Base-by-base conservation (phyloP, 2,888 invertebrate genomes). In the Argyra leucocephala region DNA sequence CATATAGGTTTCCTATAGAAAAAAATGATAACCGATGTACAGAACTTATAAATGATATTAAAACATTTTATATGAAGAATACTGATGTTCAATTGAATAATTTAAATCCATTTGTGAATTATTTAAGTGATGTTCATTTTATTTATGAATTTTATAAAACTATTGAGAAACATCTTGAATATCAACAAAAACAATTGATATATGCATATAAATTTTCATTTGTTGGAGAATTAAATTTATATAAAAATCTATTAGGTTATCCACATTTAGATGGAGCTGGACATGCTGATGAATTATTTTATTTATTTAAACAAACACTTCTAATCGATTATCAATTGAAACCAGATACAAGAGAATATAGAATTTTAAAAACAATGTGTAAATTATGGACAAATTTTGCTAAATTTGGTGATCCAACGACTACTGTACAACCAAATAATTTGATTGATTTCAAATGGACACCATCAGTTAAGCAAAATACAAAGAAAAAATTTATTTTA, bases 311-410 rank as follows among this genome's bases (percentile, higher is more conserved):
- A 73, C 22, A 60, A 60, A 23, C 22, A 6, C 15, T 3, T 15
- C 23, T 60, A 10, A 23, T 31, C 6, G 10, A 31, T n/a, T 61
- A 65, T 0, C 48, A 70, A 1, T 67, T 73, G 1, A 65, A 70
- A 0, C 63, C 67, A 12, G 68, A 73, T 64, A 64, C 72, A 7
- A 67, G 71, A 0, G 73, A 77, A 66, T 70, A 69, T 57, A 67
- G 69, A 23, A 78, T 84, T 9, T 76, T 81, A 9, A 74, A 81
- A 23, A 77, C 80, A 24, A 76, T 86, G 72, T 78, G 82, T n/a
- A 74, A 78, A 22, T 76, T 86, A 76, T 86, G 87, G 86, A 82
- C 85, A 0, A 85, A 87, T 71, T 88, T 88, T 74, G 87, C 86
- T 0, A 83, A 82, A 72, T 76, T 75, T 71, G 82, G 83, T 80